Evolutionary conservation across 1,140 invertebrate genomes (phyloP).

Genomic region (Propsilocerus akamusi): DNA sequence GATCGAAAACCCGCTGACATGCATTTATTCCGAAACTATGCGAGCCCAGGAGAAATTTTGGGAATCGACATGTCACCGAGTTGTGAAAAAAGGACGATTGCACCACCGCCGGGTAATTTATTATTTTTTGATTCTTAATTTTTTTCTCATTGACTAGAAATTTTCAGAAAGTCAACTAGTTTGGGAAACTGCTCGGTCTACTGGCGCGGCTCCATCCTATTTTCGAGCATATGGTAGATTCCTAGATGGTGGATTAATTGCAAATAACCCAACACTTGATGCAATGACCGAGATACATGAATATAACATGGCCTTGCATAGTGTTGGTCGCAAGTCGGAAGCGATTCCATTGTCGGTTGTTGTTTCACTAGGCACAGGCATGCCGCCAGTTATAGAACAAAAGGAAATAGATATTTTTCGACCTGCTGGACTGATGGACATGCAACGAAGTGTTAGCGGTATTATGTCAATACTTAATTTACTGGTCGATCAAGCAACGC

Average conservation of each 20-base stretch:
- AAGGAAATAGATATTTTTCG: slow-evolving; percentile 67
- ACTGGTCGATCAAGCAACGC: slow-evolving; percentile 69
- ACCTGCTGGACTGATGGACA: slow-evolving; percentile 66
- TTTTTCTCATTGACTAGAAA: not conserved
- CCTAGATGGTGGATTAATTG: slow-evolving; percentile 89
- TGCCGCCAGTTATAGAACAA: slow-evolving; percentile 50
- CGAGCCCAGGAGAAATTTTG: slow-evolving; percentile 44
- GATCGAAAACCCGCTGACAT: slow-evolving; percentile 85
- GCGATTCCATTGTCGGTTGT: slow-evolving; percentile 30
- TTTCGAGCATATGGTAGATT: slow-evolving; percentile 68
- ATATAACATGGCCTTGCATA: slow-evolving; percentile 59
- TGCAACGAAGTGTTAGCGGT: slow-evolving; percentile 55
- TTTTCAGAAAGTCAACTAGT: slow-evolving; percentile 46
- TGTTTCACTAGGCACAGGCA: slow-evolving; percentile 52
- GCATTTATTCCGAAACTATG: slow-evolving; percentile 88
- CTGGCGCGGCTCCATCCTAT: slow-evolving; percentile 89
- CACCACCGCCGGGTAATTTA: slow-evolving; percentile 25
- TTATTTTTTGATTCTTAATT: not conserved
- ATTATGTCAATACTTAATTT: slow-evolving; percentile 45
- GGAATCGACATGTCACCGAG: slow-evolving; percentile 26
- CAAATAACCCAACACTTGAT: slow-evolving; percentile 94
- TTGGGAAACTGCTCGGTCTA: slow-evolving; percentile 76
- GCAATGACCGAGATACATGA: slow-evolving; percentile 85
- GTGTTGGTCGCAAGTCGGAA: slow-evolving; percentile 33
- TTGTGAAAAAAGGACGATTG: slow-evolving; percentile 11